These are phyloP conservation scores for Porites lutea DNA, from an alignment of 64 coral and sea anemone species.

Conservation along the genomic window DNA sequence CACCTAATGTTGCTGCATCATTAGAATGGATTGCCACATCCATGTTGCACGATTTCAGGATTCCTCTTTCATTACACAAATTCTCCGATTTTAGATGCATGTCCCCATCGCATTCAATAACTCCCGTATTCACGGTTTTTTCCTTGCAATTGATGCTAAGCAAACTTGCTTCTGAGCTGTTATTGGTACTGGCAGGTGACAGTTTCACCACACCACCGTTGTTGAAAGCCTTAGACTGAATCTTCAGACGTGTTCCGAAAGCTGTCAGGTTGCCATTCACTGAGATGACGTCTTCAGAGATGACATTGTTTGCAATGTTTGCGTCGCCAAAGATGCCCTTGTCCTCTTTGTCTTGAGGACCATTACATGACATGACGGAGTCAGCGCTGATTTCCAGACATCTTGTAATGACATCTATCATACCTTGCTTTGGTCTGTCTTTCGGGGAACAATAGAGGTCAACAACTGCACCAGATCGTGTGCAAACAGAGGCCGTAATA, in stretches of 20 bases:
- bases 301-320: slow-evolving; percentile 4
- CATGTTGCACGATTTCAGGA: slow-evolving; percentile 29
- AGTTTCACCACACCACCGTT: slow-evolving; percentile 53
- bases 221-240: slow-evolving; percentile 31
- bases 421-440: not conserved
- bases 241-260: slow-evolving; percentile 21
- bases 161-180: not conserved
- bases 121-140: slow-evolving; percentile 31
- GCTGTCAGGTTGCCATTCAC: slow-evolving; percentile 45
- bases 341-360: not conserved
- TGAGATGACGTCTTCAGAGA: slow-evolving; percentile 16
- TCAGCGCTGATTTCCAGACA: slow-evolving; percentile 27
- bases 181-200: not conserved
- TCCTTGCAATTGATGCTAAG: slow-evolving; percentile 22
- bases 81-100: slow-evolving; percentile 14
- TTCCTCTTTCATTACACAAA: slow-evolving; percentile 44
- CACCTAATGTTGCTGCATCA: slow-evolving; percentile 54
- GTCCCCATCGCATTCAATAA: slow-evolving; percentile 44
- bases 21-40: not conserved
- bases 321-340: not conserved
- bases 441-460: slow-evolving; percentile 29
- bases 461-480: slow-evolving; percentile 33
- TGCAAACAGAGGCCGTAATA: slow-evolving; percentile 37
- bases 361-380: slow-evolving; percentile 5
- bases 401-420: slow-evolving; percentile 48